Percentiles rank a stretch among this genome's conserved stretches.
Evolutionary conservation across 2,888 invertebrate species (phyloP).

Genomic region (Gymnosoma rotundatum): DNA sequence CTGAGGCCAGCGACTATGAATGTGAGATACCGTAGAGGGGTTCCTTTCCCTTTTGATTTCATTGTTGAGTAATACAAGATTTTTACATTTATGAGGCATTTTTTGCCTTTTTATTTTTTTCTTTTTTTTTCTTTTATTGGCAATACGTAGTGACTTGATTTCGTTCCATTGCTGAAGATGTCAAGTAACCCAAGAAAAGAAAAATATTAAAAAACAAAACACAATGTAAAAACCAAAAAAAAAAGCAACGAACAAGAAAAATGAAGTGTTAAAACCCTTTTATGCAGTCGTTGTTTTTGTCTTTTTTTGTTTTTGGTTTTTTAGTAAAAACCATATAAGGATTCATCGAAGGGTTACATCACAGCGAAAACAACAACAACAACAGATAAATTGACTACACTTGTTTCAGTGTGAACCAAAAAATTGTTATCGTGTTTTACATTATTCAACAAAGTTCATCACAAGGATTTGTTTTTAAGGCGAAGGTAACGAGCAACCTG

Average conservation of each 20-base stretch:
- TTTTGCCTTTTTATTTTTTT: constrained; percentile 3
- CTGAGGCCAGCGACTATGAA: constrained; percentile 24
- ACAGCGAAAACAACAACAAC: constrained; percentile 53
- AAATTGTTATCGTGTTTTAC: constrained; percentile 27
- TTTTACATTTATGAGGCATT: constrained; percentile 64
- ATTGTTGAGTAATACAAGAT: constrained; percentile 67
- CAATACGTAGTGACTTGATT: constrained; percentile 37
- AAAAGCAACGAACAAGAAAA: constrained; percentile 32
- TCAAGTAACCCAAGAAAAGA: constrained; percentile 57
- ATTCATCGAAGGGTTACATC: constrained; percentile 64
- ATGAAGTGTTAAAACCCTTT: constrained; percentile 68
- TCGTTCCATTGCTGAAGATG: constrained; percentile 28
- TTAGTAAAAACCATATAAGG: constrained; percentile 50
- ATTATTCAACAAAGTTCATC: neutral
- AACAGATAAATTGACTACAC: constrained; percentile 29
- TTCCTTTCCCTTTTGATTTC: constrained; percentile 40
- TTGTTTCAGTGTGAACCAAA: constrained; percentile 57
- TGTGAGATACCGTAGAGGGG: constrained; percentile 40
- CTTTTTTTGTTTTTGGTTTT: neutral
- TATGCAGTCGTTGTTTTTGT: constrained; percentile 18
- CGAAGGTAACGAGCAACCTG: constrained; percentile 32
- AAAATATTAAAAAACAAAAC: constrained; percentile 4
- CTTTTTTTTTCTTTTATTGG: constrained; percentile 30
- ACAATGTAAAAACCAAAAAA: neutral
- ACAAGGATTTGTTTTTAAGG: neutral